Evolutionary conservation across 2,113 vertebrate genomes (phyloP).

Genomic region (Prunella fulvescens): DNA sequence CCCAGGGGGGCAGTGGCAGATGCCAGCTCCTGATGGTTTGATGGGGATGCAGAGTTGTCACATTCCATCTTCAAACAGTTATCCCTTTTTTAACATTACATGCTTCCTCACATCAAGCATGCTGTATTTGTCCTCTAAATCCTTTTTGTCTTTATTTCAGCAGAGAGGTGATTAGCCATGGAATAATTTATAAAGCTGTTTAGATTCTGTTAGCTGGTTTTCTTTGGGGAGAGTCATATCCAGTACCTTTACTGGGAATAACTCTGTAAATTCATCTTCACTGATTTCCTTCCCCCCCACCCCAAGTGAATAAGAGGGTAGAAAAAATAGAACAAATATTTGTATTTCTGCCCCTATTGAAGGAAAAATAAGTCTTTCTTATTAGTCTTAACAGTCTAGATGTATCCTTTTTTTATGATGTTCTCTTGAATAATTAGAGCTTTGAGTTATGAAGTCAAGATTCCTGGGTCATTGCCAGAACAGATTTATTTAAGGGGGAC

Average conservation of each 20-base stretch:
- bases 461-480: conserved; percentile 40
- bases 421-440: conserved; percentile 45
- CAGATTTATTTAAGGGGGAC: conserved; percentile 44
- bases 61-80: neutral
- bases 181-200: conserved; percentile 36
- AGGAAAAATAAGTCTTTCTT: conserved; percentile 17
- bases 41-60: neutral
- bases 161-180: neutral
- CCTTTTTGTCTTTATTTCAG: conserved; percentile 46
- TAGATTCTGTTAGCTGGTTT: neutral
- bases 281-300: neutral
- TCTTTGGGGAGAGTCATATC: neutral
- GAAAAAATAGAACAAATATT: conserved; percentile 30
- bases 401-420: conserved; percentile 1
- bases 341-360: neutral
- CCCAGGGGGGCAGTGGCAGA: neutral
- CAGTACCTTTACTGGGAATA: neutral
- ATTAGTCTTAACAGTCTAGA: neutral
- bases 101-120: neutral
- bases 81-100: neutral
- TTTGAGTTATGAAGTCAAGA: conserved; percentile 52
- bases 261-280: neutral
- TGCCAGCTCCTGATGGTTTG: neutral
- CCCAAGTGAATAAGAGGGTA: neutral
- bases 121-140: conserved; percentile 10